A percentile compares a stretch with the other conserved stretches of the same genome.
Evolutionary conservation across 2,113 vertebrate species (phyloP).

Genomic region (Callipepla californica): DNA sequence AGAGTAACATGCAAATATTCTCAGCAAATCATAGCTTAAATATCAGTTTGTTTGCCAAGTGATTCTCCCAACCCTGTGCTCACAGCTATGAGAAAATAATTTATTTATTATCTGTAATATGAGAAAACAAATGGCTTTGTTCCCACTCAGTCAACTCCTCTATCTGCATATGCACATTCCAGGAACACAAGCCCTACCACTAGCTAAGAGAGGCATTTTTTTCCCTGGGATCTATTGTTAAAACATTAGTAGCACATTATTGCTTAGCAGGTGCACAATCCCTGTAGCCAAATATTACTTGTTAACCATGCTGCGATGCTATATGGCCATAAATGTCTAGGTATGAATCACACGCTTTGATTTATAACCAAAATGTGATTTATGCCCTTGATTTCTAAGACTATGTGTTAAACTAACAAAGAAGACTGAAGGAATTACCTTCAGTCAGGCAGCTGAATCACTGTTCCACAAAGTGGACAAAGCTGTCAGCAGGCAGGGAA

Average conservation of each 20-base stretch:
- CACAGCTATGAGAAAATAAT: conserved; percentile 40
- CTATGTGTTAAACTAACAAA: not conserved
- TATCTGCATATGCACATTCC: conserved; percentile 10
- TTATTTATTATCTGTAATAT: conserved; percentile 71
- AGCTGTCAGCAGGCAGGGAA: not conserved
- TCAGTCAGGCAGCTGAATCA: not conserved
- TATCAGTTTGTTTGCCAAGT: conserved; percentile 41
- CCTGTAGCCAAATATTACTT: conserved; percentile 55
- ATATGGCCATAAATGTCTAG: conserved; percentile 45
- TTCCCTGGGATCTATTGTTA: conserved; percentile 39
- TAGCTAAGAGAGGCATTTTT: conserved; percentile 12
- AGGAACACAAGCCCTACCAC: conserved; percentile 11
- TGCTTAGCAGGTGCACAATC: conserved; percentile 56
- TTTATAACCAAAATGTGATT: conserved; percentile 54
- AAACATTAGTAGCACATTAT: conserved; percentile 54
- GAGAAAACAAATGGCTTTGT: conserved; percentile 54
- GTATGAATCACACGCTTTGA: conserved; percentile 67
- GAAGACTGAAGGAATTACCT: not conserved
- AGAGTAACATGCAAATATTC: conserved; percentile 35
- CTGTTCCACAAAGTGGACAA: not conserved
- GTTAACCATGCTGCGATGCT: conserved; percentile 24
- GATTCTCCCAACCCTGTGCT: conserved; percentile 22
- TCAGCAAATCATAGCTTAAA: conserved; percentile 52
- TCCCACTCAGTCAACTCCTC: conserved; percentile 40
- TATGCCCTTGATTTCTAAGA: conserved; percentile 19